Evolutionary conservation across 1,140 invertebrate species (phyloP), one percentile per base, ranked within the genome.

Genomic region (Lepidurus couesii): DNA sequence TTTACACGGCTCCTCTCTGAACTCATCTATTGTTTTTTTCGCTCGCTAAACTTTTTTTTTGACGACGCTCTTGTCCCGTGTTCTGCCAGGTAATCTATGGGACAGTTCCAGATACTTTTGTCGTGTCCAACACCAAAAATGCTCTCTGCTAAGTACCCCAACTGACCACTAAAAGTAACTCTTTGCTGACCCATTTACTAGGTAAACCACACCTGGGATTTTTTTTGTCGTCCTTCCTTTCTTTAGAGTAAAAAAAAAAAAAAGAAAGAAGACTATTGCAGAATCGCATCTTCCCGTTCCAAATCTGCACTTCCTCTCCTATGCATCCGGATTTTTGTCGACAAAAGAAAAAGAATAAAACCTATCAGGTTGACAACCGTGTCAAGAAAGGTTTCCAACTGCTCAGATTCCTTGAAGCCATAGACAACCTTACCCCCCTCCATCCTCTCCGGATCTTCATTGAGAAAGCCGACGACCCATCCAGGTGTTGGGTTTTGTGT

Each of bases 141-240:
- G 53, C 21, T 65, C 53, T 65, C 21, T 65, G 53, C 16, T 65
- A 65, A 65, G 9, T 65, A 65, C 21, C 53, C 53, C 53, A 16
- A 21, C 53, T 65, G 53, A 65, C 53, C 53, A 65, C 53, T 65
- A 65, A 65, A 65, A 65, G 53, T 65, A 65, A 65, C 53, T 65
- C 53, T 65, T 65, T 65, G 16, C 53, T 65, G 53, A 65, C 53
- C 53, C 53, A 65, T 65, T 65, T 65, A 65, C 53, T 16, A 21
- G 53, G 16, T n/a, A 65, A 65, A 65, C 53, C 21, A 9, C 53
- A 65, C 53, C 53, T 65, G 53, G 53, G 53, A 65, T 1, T 65
- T 65, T 65, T 21, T 65, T 3, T 34, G 34, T 34, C 34, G 34
- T 34, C 34, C 3, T 34, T 34, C 34, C 4, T 34, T 34, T 34